A percentile compares a stretch with the other conserved stretches of the same genome.
Conservation (phyloP, 2,888 invertebrate species). For the Drosophila nigricruria region DNA sequence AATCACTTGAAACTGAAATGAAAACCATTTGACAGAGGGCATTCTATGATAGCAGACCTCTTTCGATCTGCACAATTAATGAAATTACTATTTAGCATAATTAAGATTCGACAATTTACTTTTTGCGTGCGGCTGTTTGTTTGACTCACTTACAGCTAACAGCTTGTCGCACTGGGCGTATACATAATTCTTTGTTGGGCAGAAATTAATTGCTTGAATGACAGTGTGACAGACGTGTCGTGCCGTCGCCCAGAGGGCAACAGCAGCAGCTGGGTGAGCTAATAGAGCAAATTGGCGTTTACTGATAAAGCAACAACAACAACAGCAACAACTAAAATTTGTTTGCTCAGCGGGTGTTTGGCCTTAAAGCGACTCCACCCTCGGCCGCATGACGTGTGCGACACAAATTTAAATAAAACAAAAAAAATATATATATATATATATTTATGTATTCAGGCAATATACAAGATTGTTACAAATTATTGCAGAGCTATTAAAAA, state of each 20-base stretch:
- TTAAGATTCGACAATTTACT: slow-evolving; percentile 29
- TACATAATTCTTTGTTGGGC: slow-evolving; percentile 57
- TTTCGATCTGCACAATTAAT: slow-evolving; percentile 32
- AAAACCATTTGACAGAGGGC: slow-evolving; percentile 37
- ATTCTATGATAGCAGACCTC: slow-evolving; percentile 10
- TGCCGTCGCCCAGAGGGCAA: slow-evolving; percentile 48
- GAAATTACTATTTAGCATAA: slow-evolving; percentile 38
- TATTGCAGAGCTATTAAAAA: slow-evolving; percentile 46
- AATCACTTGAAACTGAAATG: slow-evolving; percentile 19
- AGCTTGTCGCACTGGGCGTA: slow-evolving; percentile 60
- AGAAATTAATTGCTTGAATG: slow-evolving; percentile 60
- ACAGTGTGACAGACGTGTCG: slow-evolving; percentile 12
- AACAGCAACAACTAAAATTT: slow-evolving; percentile 1
- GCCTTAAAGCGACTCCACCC: slow-evolving; percentile 47
- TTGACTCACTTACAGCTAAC: not conserved
- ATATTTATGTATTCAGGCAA: not conserved
- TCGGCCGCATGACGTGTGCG: slow-evolving; percentile 62
- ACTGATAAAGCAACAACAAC: slow-evolving; percentile 19
- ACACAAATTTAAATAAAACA: slow-evolving; percentile 24
- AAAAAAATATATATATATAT: not conserved
- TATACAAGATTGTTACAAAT: slow-evolving; percentile 20
- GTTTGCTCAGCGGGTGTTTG: slow-evolving; percentile 44
- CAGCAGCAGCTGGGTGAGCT: slow-evolving; percentile 68
- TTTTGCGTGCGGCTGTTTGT: slow-evolving; percentile 60
- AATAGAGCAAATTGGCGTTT: slow-evolving; percentile 69